These are phyloP conservation scores for Gadopsis bispinosus DNA, from an alignment of 2,797 vertebrate genomes.

Conservation along the genomic window DNA sequence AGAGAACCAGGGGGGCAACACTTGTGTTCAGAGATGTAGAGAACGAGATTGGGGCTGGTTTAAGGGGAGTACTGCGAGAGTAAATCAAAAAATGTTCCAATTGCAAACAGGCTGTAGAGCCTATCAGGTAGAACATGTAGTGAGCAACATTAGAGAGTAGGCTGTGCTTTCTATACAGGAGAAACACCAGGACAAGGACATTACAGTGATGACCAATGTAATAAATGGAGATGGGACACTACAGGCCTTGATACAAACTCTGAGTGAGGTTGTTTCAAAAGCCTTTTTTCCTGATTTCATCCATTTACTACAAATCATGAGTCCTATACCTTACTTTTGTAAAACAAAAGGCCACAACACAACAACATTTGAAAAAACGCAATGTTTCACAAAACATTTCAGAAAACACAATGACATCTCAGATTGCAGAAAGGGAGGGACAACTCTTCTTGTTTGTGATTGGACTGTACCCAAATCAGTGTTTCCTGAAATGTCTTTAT, in stretches of 20 bases:
- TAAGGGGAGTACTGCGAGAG: conserved; percentile 77
- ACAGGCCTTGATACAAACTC: conserved; percentile 32
- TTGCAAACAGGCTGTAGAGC: conserved; percentile 63
- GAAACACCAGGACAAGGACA: conserved; percentile 46
- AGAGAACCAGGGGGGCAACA: conserved; percentile 51
- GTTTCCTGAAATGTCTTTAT: too few species aligned
- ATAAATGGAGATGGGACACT: conserved; percentile 47
- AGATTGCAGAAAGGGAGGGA: too few species aligned
- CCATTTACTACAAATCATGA: conserved; percentile 11
- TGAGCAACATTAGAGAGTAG: conserved; percentile 41
- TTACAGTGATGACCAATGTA: conserved; percentile 59
- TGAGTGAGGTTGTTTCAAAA: conserved; percentile 23
- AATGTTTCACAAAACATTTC: too few species aligned
- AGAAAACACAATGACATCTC: too few species aligned
- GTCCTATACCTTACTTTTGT: neutral
- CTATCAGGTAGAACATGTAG: conserved; percentile 54
- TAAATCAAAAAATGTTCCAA: conserved; percentile 73
- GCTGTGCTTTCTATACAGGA: conserved; percentile 9
- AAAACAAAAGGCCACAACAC: too few species aligned
- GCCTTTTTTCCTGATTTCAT: conserved; percentile 13
- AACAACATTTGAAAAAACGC: too few species aligned
- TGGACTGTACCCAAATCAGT: too few species aligned
- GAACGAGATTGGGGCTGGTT: conserved; percentile 68
- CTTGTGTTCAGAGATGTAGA: conserved; percentile 61
- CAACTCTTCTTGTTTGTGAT: too few species aligned